Conservation (phyloP, 2,113 vertebrate genomes). For the Opisthocomus hoazin region DNA sequence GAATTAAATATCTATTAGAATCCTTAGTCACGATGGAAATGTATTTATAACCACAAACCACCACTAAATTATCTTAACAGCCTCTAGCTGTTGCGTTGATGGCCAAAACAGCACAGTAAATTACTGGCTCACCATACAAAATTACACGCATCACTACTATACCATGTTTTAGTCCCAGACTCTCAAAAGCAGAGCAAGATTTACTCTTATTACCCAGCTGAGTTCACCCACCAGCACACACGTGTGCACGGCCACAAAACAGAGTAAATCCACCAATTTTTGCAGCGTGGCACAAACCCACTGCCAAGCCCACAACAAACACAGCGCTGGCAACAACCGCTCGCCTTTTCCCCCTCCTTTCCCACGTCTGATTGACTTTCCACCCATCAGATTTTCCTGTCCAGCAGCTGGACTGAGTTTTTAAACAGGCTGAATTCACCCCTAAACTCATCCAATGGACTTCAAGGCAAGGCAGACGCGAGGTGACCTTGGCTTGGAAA, state of each 20-base stretch:
- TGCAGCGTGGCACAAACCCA: neutral
- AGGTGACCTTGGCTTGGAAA: neutral
- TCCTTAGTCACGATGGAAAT: slow-evolving; percentile 46
- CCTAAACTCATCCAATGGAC: neutral
- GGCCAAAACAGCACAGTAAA: slow-evolving; percentile 17
- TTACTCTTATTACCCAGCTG: neutral
- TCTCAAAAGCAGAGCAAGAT: neutral
- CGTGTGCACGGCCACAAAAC: neutral
- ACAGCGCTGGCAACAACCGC: accelerated
- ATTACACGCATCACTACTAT: neutral
- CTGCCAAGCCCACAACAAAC: neutral
- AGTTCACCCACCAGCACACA: neutral
- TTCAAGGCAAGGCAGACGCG: neutral
- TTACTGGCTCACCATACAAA: neutral
- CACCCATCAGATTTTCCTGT: neutral
- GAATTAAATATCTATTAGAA: slow-evolving; percentile 31
- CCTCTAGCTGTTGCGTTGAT: slow-evolving; percentile 7
- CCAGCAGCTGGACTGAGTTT: neutral
- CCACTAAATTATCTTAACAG: slow-evolving; percentile 48
- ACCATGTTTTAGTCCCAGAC: neutral
- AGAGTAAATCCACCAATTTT: neutral
- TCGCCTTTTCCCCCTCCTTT: slow-evolving; percentile 1
- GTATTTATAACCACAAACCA: slow-evolving; percentile 53
- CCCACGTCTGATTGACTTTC: neutral
- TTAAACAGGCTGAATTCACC: neutral